Evolutionary conservation across 2,888 invertebrate genomes (phyloP), one percentile per base, ranked within the genome.

Genomic region (Meliscaeva auricollis): DNA sequence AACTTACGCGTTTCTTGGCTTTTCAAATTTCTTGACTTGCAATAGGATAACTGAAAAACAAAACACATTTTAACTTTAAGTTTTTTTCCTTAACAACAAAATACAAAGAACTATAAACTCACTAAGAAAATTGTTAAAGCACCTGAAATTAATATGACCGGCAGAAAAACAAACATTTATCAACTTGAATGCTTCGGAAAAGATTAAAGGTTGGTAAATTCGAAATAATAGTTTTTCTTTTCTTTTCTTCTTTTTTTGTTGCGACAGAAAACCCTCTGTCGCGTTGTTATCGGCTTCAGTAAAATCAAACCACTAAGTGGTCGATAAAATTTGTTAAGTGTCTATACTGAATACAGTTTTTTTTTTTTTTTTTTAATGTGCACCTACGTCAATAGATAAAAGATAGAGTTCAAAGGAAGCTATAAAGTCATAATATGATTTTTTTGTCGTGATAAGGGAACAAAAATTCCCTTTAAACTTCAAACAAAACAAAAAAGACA

Each of bases 1-100:
- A 22, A 84, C 70, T 15, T 73, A 84, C 84, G 70, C 1, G 60
- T 26, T 68, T 62, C 32, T 5, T 58, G 46, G 0, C 13, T 20
- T 48, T 80, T 72, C 9, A 60, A 38, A 48, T 60, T 30, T 35
- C 62, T 73, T 32, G 76, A 48, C 35, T 81, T 81, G 48, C 85
- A 85, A 50, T 76, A 81, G 41, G 60, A 32, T n/a, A 81, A 70
- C 85, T 85, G 69, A 15, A 79, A 75, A 35, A 75, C 26, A 56
- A 76, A 84, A 17, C 64, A 60, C 69, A 78, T 68, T 64, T 6
- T 15, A n/a, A 8, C 30, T 7, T 5, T 1, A 9, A 15, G 15
- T 30, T n/a, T 17, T 9, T 38, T 38, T 38, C 2, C 1, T 11
- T 11, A 38, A n/a, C n/a, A 3, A 38, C 35, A 20, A 32, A 48